phyloP scores from a whole-genome alignment of 1,140 invertebrate species.

The Rhopalosiphum maidis region DNA sequence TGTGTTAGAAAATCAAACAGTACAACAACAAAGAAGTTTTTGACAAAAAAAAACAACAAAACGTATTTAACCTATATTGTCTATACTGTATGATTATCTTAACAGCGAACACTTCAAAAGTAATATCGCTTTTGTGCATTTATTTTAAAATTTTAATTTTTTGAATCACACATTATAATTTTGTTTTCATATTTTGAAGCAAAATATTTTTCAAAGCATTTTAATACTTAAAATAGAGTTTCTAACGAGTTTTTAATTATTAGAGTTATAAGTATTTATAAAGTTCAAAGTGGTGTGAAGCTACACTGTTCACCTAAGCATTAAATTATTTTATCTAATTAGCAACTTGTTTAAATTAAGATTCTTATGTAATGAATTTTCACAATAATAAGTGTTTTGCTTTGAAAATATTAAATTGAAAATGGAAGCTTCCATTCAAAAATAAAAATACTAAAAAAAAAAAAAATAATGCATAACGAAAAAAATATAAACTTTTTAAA shows the following conservation, averaged over 20 bases:
- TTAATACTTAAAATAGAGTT: background rate
- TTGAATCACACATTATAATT: too few relatives aligned
- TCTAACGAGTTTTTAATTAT: too few relatives aligned
- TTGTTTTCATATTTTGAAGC: background rate
- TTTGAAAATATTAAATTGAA: background rate
- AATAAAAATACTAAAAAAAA: accelerated
- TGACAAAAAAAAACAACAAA: background rate
- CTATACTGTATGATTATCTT: background rate
- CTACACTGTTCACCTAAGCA: background rate
- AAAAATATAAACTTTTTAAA: too few relatives aligned
- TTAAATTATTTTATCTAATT: background rate
- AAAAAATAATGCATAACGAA: background rate
- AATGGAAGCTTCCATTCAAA: accelerated
- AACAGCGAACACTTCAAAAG: background rate
- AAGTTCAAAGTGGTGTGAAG: background rate
- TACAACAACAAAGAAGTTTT: background rate
- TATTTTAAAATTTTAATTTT: background rate
- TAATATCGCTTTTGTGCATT: background rate
- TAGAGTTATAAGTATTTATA: background rate
- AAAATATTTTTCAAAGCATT: background rate
- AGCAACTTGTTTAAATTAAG: background rate
- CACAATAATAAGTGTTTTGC: background rate
- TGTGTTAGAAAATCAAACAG: too few relatives aligned
- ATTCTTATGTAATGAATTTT: background rate
- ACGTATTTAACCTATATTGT: background rate